These are phyloP conservation scores for Lytechinus pictus DNA, from an alignment of 35 echinoderm and acorn worm species.

Conservation along the genomic window DNA sequence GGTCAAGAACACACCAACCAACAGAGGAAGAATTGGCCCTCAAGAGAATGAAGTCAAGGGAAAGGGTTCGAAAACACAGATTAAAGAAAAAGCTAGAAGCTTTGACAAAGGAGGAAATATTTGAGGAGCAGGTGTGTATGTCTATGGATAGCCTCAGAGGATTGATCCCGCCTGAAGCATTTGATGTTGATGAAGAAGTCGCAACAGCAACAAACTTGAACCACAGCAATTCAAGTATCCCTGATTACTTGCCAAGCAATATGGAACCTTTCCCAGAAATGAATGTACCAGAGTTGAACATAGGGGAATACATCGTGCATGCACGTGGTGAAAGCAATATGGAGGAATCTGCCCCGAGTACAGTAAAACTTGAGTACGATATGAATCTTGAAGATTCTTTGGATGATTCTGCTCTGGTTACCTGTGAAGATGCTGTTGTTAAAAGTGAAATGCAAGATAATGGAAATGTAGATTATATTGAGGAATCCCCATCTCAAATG, in stretches of 20 bases:
- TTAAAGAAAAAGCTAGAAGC: slow-evolving; percentile 1
- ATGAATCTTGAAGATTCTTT: not conserved
- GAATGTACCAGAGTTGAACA: not conserved
- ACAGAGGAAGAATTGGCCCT: slow-evolving; percentile 15
- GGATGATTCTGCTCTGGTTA: not conserved
- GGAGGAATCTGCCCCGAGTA: not conserved
- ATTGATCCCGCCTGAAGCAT: not conserved
- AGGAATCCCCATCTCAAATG: not conserved
- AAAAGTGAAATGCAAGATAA: not conserved
- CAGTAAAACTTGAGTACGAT: not conserved
- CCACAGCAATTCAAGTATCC: not conserved
- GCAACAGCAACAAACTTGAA: not conserved
- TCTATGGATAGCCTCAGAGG: not conserved
- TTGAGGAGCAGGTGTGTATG: not conserved
- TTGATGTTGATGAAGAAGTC: not conserved
- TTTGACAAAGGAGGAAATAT: not conserved
- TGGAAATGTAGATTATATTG: not conserved
- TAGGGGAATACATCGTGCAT: not conserved
- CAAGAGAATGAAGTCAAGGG: slow-evolving; percentile 1
- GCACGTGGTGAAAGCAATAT: not conserved
- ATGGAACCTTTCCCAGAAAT: not conserved
- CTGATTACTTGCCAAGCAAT: not conserved
- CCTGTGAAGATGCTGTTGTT: not conserved
- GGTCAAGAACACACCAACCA: not conserved
- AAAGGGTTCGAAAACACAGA: not conserved